A percentile compares a stretch with the other conserved stretches of the same genome.
phyloP scores from a whole-genome alignment of 1,140 invertebrate genomes.

The Bilobella aurantiaca region DNA sequence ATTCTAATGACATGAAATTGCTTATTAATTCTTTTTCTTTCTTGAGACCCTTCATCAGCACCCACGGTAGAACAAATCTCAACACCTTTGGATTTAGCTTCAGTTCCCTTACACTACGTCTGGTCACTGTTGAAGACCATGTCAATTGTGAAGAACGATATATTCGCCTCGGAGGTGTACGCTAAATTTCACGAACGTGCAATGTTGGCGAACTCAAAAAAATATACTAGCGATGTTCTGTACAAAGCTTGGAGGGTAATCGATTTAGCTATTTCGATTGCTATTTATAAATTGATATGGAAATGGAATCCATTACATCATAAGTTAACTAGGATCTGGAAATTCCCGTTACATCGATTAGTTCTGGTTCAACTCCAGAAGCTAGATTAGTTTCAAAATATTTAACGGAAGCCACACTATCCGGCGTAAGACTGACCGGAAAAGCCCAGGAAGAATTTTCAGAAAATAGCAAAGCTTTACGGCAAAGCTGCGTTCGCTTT shows the following conservation, averaged over 20 bases:
- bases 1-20: too few species aligned
- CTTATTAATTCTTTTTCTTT: too few species aligned
- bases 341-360: slow-evolving; percentile 45
- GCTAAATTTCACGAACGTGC: slow-evolving; percentile 61
- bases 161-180: slow-evolving; percentile 66
- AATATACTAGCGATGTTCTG: slow-evolving; percentile 56
- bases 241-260: slow-evolving; percentile 53
- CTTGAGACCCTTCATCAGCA: slow-evolving; percentile 38
- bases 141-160: slow-evolving; percentile 64
- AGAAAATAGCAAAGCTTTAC: slow-evolving; percentile 43
- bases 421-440: slow-evolving; percentile 54
- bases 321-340: slow-evolving; percentile 37
- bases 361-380: slow-evolving; percentile 48
- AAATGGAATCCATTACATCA: slow-evolving; percentile 11
- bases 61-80: slow-evolving; percentile 65
- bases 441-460: slow-evolving; percentile 43
- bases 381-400: slow-evolving; percentile 63
- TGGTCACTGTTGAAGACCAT: slow-evolving; percentile 75
- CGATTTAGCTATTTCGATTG: neutral
- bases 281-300: neutral
- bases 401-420: slow-evolving; percentile 65
- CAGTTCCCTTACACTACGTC: slow-evolving; percentile 62
- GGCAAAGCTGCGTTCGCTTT: slow-evolving; percentile 48
- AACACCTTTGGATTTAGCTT: slow-evolving; percentile 60
- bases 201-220: slow-evolving; percentile 50